Percentiles rank a stretch among this genome's conserved stretches.
These are phyloP conservation scores for Urocolius indicus DNA, from an alignment of 2,113 vertebrate species.

Conservation along the genomic window DNA sequence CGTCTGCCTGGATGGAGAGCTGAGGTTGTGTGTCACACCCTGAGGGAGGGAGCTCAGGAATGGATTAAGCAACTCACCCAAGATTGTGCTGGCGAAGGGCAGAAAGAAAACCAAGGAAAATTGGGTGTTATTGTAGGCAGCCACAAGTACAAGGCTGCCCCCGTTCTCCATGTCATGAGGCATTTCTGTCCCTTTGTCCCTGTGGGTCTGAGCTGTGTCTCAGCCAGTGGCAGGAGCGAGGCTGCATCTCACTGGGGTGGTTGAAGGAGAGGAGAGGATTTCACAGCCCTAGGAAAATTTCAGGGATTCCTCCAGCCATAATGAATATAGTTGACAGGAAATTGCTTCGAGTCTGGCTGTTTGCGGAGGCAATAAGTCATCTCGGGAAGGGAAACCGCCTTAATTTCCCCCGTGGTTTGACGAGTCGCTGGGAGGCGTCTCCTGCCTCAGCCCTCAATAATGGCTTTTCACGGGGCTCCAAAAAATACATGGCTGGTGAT, in stretches of 20 bases:
- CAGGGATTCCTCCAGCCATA: conserved; percentile 44
- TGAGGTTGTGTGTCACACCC: neutral
- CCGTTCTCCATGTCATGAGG: neutral
- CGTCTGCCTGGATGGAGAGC: neutral
- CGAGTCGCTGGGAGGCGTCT: conserved; percentile 32
- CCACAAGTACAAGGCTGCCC: neutral
- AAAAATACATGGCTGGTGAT: neutral
- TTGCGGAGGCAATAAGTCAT: conserved; percentile 68
- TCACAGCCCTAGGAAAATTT: conserved; percentile 15
- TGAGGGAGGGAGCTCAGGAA: neutral
- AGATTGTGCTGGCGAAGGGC: neutral
- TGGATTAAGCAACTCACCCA: neutral
- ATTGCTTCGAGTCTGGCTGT: conserved; percentile 65
- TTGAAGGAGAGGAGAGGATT: neutral
- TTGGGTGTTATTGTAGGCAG: fast-evolving
- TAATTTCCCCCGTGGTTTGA: conserved; percentile 72
- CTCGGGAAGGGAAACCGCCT: conserved; percentile 53
- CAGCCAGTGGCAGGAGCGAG: fast-evolving
- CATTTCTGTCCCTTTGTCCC: fast-evolving
- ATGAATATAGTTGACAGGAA: conserved; percentile 61
- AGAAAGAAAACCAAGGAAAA: neutral
- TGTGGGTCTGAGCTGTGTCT: neutral
- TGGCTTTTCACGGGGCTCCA: conserved; percentile 9
- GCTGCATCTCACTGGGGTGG: neutral
- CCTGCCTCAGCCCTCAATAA: conserved; percentile 62